A percentile compares a stretch with the other conserved stretches of the same genome.
Conservation (phyloP, 2,888 invertebrate genomes). For the Drosophila limbata region DNA sequence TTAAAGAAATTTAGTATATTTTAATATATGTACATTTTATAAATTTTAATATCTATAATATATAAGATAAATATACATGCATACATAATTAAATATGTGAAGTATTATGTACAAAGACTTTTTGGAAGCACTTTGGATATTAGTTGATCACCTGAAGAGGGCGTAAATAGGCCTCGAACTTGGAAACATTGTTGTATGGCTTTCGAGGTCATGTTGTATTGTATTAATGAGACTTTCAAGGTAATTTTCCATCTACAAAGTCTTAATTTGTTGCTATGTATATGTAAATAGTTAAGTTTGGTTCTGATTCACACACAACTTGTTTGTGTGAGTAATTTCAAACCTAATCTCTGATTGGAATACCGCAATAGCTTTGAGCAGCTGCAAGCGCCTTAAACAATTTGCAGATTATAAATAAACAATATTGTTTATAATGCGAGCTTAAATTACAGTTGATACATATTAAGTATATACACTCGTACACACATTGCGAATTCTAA, state of each 20-base stretch:
- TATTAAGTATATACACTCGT: no score
- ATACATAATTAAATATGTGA: no score
- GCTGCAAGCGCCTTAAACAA: constrained; percentile 35
- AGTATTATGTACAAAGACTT: not conserved
- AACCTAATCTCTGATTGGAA: constrained; percentile 12
- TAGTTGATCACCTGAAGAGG: constrained; percentile 16
- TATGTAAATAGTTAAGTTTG: constrained; percentile 8
- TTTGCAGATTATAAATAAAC: constrained; percentile 19
- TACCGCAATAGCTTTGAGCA: constrained; percentile 15
- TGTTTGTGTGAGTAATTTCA: constrained; percentile 17
- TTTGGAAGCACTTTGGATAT: constrained; percentile 1
- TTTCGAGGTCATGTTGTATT: constrained; percentile 2
- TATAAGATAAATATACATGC: no score
- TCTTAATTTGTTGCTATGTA: constrained; percentile 6
- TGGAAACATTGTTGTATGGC: not conserved
- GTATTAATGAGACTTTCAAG: constrained; percentile 13
- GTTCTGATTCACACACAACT: constrained; percentile 14
- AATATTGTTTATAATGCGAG: constrained; percentile 38
- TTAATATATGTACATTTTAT: no score
- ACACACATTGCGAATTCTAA: constrained; percentile 9
- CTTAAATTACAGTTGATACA: not conserved
- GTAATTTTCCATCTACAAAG: constrained; percentile 1
- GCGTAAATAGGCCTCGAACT: constrained; percentile 24
- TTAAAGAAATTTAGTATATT: no score
- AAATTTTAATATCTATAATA: no score